Evolutionary conservation across 2,888 invertebrate species (phyloP).

Genomic region (Stenchaetothrips biformis): DNA sequence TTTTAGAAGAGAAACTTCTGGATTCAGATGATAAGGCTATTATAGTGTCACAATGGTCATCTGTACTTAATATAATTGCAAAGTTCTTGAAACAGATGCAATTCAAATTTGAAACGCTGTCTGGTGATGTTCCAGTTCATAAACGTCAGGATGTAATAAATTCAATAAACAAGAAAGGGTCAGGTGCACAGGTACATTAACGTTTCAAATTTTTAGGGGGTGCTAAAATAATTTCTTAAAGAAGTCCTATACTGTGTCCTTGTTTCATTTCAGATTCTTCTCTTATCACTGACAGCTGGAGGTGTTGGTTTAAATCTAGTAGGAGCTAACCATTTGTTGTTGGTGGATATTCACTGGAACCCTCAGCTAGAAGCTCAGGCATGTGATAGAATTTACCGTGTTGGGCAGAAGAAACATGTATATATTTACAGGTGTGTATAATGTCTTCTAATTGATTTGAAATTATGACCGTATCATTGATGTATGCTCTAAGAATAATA

Average conservation of each 20-base stretch:
- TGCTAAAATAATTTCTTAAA: neutral
- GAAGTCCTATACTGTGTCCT: neutral
- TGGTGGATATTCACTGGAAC: conserved; percentile 95
- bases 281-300: conserved; percentile 87
- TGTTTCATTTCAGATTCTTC: conserved; percentile 54
- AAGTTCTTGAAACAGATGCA: conserved; percentile 54
- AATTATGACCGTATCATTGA: neutral
- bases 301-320: conserved; percentile 91
- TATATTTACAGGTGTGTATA: conserved; percentile 69
- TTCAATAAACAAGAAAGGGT: conserved; percentile 61
- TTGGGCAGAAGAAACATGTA: conserved; percentile 80
- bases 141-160: conserved; percentile 65
- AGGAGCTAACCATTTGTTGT: conserved; percentile 85
- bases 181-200: conserved; percentile 52
- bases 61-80: conserved; percentile 68
- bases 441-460: conserved; percentile 26
- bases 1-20: conserved; percentile 52
- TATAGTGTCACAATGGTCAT: conserved; percentile 92
- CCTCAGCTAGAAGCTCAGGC: conserved; percentile 93
- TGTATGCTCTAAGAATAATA: neutral
- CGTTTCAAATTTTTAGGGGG: conserved; percentile 21
- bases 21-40: conserved; percentile 63
- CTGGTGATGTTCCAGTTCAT: conserved; percentile 68
- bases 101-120: conserved; percentile 61
- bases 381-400: conserved; percentile 86